A percentile compares a stretch with the other conserved stretches of the same genome.
phyloP scores from a whole-genome alignment of 2,113 vertebrate species.

The Alexandromys fortis region DNA sequence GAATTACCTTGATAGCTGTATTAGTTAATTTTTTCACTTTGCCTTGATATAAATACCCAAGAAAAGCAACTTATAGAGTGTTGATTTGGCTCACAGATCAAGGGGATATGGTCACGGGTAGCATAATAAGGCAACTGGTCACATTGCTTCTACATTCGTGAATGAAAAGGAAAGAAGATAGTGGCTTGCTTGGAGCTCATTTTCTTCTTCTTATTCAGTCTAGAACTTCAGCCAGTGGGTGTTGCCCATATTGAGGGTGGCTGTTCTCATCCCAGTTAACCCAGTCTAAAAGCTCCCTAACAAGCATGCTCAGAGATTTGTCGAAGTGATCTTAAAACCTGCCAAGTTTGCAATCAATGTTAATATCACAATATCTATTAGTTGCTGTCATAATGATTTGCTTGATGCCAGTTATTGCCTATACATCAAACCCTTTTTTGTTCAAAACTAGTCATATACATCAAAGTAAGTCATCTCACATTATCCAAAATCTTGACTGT shows the following conservation, averaged over 20 bases:
- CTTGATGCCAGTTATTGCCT: neutral
- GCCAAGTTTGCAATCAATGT: neutral
- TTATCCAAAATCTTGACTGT: neutral
- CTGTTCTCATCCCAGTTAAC: neutral
- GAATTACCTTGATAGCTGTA: neutral
- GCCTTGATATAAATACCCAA: neutral
- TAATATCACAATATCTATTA: no score
- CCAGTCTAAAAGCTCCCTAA: no score
- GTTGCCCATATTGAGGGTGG: no score
- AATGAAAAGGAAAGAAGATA: neutral
- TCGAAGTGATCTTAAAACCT: neutral
- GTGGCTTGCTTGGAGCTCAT: no score
- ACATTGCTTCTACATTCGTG: neutral
- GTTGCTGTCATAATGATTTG: neutral
- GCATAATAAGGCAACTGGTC: no score
- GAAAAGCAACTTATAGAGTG: neutral
- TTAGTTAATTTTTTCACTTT: neutral
- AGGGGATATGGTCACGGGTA: neutral
- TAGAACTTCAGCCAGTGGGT: neutral
- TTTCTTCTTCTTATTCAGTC: neutral
- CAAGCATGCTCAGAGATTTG: neutral
- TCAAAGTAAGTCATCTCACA: neutral
- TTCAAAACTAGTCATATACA: neutral
- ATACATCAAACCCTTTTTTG: neutral
- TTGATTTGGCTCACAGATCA: neutral